phyloP scores from a whole-genome alignment of 2,113 vertebrate genomes.

The Barnardius zonarius region DNA sequence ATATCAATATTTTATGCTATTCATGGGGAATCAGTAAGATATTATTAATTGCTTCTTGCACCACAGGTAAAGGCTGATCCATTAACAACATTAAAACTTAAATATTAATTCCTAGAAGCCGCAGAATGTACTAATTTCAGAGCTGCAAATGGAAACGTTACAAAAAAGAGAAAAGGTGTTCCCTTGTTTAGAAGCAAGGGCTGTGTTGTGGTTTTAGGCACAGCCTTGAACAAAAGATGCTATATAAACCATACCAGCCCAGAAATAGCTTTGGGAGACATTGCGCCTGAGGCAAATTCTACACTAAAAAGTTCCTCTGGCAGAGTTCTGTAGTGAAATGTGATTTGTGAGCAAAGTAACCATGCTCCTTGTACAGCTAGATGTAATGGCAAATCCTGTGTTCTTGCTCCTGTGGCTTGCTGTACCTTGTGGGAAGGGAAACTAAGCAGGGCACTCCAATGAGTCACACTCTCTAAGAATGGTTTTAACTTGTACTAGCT shows the following conservation, averaged over 20 bases:
- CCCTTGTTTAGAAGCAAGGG: neutral
- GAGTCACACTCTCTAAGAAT: accelerated
- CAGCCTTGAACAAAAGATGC: neutral
- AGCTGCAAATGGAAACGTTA: neutral
- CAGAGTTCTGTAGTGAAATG: neutral
- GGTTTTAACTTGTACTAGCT: neutral
- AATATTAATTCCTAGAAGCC: conserved; percentile 52
- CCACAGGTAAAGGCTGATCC: conserved; percentile 47
- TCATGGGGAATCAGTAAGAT: conserved; percentile 31
- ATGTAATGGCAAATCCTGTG: accelerated
- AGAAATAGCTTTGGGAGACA: neutral
- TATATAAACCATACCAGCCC: neutral
- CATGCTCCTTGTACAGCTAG: accelerated
- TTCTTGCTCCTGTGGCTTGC: neutral
- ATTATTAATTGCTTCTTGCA: conserved; percentile 61
- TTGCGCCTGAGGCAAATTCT: neutral
- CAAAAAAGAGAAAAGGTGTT: neutral
- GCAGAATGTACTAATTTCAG: conserved; percentile 2
- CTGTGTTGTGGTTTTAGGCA: neutral
- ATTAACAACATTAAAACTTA: conserved; percentile 52
- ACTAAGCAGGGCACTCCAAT: neutral
- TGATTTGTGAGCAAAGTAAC: neutral
- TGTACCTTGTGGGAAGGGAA: neutral
- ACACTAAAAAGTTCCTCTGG: neutral
- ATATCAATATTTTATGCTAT: conserved; percentile 63